phyloP scores from a whole-genome alignment of 2,888 invertebrate genomes.

The Drosophila borealis region DNA sequence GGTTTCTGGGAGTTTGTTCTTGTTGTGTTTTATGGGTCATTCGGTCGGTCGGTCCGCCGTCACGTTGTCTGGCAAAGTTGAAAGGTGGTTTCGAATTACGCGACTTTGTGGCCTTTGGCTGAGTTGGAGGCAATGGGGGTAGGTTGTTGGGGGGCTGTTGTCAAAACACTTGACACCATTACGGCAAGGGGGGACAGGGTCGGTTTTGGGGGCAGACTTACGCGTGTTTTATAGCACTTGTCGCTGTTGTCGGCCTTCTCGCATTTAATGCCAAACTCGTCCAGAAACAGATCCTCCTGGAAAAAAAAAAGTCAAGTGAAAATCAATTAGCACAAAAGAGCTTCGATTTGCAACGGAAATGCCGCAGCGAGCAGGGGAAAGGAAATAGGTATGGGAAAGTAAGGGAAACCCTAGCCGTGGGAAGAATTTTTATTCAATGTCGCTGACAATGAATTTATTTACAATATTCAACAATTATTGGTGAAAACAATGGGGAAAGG shows the following conservation, averaged over 20 bases:
- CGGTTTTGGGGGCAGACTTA: slow-evolving; percentile 54
- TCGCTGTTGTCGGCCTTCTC: slow-evolving; percentile 69
- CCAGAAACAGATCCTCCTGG: slow-evolving; percentile 78
- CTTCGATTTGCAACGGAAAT: slow-evolving; percentile 54
- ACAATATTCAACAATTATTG: not conserved
- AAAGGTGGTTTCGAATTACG: slow-evolving; percentile 54
- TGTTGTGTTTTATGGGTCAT: slow-evolving; percentile 22
- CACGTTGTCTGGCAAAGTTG: slow-evolving; percentile 60
- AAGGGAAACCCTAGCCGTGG: not conserved
- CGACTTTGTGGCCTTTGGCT: slow-evolving; percentile 5
- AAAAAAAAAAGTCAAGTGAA: slow-evolving; percentile 39
- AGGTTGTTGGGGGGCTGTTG: too few relatives aligned
- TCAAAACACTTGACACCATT: slow-evolving; percentile 44
- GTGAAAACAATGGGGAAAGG: too few relatives aligned
- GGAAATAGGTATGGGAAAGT: slow-evolving; percentile 6
- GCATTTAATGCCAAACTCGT: slow-evolving; percentile 80
- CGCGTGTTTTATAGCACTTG: slow-evolving; percentile 77
- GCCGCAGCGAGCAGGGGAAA: not conserved
- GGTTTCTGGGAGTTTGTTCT: slow-evolving; percentile 16
- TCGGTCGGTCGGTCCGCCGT: slow-evolving; percentile 23
- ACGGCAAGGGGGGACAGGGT: too few relatives aligned
- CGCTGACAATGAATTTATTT: slow-evolving; percentile 17
- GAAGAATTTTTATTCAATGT: slow-evolving; percentile 25
- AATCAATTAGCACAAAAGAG: slow-evolving; percentile 37
- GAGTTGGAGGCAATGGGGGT: not conserved